Conservation (phyloP, 2,797 vertebrate genomes). For the Loriculus beryllinus region DNA sequence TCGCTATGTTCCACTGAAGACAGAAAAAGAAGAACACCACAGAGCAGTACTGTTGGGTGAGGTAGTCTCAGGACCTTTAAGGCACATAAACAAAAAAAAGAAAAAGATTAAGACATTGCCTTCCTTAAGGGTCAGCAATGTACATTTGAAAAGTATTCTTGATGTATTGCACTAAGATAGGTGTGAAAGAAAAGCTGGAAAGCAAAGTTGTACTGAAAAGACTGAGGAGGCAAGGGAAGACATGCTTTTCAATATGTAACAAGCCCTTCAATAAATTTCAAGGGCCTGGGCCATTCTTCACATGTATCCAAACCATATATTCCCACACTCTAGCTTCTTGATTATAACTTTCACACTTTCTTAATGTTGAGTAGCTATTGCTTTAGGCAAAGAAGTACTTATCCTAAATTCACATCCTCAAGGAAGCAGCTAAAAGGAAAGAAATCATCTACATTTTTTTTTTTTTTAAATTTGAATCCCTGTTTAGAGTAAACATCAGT, state of each 20-base stretch:
- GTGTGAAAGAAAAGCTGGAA: not conserved
- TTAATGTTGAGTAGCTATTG: not conserved
- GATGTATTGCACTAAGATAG: not conserved
- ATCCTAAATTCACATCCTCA: not conserved
- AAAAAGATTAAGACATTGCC: too few species aligned
- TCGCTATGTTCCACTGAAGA: not conserved
- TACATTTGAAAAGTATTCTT: not conserved
- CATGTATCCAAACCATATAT: not conserved
- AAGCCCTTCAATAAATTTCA: not conserved
- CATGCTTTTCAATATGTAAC: not conserved
- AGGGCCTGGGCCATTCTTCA: not conserved
- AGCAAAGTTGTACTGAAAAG: not conserved
- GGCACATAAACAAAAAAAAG: not conserved
- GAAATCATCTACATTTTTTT: not conserved
- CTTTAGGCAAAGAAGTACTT: constrained; percentile 5
- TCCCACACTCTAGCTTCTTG: not conserved
- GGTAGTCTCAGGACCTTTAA: not conserved
- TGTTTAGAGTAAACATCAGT: constrained; percentile 31
- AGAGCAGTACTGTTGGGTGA: not conserved
- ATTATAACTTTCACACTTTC: not conserved
- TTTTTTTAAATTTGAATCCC: not conserved
- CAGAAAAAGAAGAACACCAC: not conserved
- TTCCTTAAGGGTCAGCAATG: not conserved
- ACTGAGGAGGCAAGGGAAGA: not conserved
- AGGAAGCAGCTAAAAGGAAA: not conserved